Evolutionary conservation across 1,140 invertebrate species (phyloP).

Genomic region (Ptiloglossa arizonensis): DNA sequence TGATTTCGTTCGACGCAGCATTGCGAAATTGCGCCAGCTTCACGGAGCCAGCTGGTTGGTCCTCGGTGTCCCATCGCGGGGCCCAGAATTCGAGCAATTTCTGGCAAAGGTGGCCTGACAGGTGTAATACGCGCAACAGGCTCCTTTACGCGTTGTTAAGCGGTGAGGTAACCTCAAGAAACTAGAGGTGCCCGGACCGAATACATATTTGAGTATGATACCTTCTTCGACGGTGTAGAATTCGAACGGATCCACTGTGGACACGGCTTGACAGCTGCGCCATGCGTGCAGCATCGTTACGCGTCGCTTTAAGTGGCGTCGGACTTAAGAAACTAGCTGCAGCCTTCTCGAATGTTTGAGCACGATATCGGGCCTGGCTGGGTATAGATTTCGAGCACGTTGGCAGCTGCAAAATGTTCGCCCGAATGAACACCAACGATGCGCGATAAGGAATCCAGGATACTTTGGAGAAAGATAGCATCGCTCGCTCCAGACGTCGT

Average conservation of each 20-base stretch:
- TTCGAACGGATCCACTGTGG: constrained; percentile 18
- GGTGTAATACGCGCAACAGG: constrained; percentile 38
- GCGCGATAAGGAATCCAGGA: constrained; percentile 22
- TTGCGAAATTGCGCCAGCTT: constrained; percentile 5
- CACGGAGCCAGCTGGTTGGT: constrained; percentile 13
- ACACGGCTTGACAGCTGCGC: constrained; percentile 26
- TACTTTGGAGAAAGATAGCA: not conserved
- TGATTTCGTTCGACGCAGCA: not conserved
- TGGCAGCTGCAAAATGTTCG: constrained; percentile 27
- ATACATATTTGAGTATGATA: constrained; percentile 21
- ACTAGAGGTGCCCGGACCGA: not conserved
- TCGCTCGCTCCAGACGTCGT: not conserved
- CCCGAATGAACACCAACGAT: not conserved
- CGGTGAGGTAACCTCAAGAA: constrained; percentile 31
- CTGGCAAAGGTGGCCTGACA: constrained; percentile 40
- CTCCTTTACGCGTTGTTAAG: constrained; percentile 24
- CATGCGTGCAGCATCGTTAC: constrained; percentile 9
- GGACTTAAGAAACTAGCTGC: not conserved
- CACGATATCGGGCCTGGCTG: not conserved
- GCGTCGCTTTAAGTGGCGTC: not conserved
- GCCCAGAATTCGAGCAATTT: constrained; percentile 30
- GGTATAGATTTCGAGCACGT: not conserved
- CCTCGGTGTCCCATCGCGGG: constrained; percentile 11
- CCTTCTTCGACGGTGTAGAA: not conserved
- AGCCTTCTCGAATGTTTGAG: constrained; percentile 31